Evolutionary conservation across 2,113 vertebrate species (phyloP), one percentile per base, ranked within the genome.

Genomic region (Apaloderma vittatum): DNA sequence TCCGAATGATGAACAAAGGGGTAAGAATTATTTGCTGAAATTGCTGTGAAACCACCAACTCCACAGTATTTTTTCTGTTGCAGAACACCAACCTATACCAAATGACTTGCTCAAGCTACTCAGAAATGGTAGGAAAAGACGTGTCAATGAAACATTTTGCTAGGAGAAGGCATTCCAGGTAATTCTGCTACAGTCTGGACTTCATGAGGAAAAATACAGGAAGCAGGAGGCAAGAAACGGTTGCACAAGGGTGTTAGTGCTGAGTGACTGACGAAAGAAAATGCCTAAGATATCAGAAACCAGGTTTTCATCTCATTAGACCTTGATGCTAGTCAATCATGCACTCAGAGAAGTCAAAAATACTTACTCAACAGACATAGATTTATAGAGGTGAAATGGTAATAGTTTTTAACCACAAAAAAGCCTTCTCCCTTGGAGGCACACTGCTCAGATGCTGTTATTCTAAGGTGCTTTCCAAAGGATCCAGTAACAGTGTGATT

Each of bases 201-300:
- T 58, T 76, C 0, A 52, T 23, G 68, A 45, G 88, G 43, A 85
- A 94, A 86, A 78, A 46, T 2, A 84, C 3, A 27, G 37, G 8
- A 46, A 81, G 12, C 18, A 48, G 0, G 12, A 75, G 32, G 40
- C 32, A 67, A 70, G 37, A 54, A 67, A n/a, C 4, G 4, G 19
- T 13, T 66, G 23, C 24, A 66, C 76, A 63, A 55, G 20, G 71
- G 7, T 9, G 45, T 30, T 11, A 77, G 12, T 32, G 29, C 27
- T 79, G 26, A 86, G 79, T 24, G 26, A 76, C 70, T 78, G 46
- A 43, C 74, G 30, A 78, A 87, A 84, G 16, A 34, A 70, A 86
- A 45, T 2, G 12, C 0, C 0, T 5, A 58, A 29, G 16, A 46
- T 21, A 32, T 2, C 61, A 59, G 77, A 93, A 87, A 8, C 26